These are phyloP conservation scores for Dichetophora obliterata DNA, from an alignment of 2,888 invertebrate genomes.

Conservation along the genomic window DNA sequence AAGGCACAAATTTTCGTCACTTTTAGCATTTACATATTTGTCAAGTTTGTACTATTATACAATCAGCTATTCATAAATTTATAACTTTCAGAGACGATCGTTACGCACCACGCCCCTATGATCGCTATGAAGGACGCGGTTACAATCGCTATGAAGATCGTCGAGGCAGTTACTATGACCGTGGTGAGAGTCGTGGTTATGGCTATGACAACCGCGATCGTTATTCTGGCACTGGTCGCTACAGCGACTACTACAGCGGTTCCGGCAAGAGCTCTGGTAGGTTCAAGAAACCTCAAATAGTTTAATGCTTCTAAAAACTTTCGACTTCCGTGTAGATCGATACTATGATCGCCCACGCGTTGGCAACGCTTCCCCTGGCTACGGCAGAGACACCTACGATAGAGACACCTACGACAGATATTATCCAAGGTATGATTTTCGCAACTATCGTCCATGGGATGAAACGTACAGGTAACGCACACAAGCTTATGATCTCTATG, in stretches of 20 bases:
- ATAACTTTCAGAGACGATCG: conserved; percentile 58
- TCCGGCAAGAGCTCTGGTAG: conserved; percentile 46
- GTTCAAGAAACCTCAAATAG: conserved; percentile 54
- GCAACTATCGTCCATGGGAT: conserved; percentile 69
- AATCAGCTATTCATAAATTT: background rate
- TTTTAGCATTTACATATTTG: too few species aligned
- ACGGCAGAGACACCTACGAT: conserved; percentile 54
- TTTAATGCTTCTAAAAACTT: background rate
- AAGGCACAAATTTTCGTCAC: too few species aligned
- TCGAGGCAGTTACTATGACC: conserved; percentile 47
- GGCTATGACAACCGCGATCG: conserved; percentile 67
- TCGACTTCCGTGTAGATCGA: conserved; percentile 57
- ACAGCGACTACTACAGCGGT: conserved; percentile 54
- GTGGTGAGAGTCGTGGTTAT: conserved; percentile 58
- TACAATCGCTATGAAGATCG: conserved; percentile 55
- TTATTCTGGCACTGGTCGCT: conserved; percentile 57
- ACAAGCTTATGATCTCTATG: background rate
- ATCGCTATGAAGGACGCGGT: conserved; percentile 58
- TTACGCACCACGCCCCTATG: conserved; percentile 56
- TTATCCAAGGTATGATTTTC: conserved; percentile 66
- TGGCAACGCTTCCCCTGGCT: conserved; percentile 39
- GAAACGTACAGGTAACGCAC: conserved; percentile 69
- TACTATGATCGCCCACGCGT: conserved; percentile 62
- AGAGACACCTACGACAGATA: conserved; percentile 65
- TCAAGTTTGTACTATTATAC: background rate